These are phyloP conservation scores for Lasioglossum lativentre DNA, from an alignment of 2,888 invertebrate genomes.

Conservation along the genomic window DNA sequence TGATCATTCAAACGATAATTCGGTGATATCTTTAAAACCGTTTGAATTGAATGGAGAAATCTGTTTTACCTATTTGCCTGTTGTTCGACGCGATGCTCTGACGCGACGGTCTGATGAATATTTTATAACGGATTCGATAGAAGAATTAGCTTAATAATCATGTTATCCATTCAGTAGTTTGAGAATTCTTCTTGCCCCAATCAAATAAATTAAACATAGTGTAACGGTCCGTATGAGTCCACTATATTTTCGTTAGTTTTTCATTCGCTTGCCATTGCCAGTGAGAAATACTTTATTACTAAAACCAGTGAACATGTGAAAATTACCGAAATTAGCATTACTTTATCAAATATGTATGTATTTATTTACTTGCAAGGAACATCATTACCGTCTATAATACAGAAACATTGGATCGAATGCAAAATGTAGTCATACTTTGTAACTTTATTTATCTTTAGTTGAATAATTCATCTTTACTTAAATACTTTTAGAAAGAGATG, in stretches of 20 bases:
- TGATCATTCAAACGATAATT: background rate
- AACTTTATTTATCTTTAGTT: background rate
- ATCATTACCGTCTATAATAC: background rate
- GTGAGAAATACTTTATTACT: background rate
- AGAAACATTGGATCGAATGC: background rate
- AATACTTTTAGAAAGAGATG: background rate
- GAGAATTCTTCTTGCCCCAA: background rate
- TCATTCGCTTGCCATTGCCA: background rate
- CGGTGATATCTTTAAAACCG: conserved; percentile 3
- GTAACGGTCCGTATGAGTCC: background rate
- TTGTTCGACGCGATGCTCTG: no score
- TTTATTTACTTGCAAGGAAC: background rate
- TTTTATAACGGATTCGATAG: background rate
- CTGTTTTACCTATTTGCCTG: no score
- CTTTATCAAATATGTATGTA: background rate
- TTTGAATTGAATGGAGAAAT: conserved; percentile 2
- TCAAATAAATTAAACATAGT: background rate
- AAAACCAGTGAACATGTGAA: background rate
- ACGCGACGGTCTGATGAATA: no score
- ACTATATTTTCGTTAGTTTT: background rate
- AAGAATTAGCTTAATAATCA: background rate
- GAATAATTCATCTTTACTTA: background rate
- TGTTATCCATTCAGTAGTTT: background rate
- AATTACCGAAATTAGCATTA: background rate
- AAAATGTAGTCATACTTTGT: background rate